A percentile compares a stretch with the other conserved stretches of the same genome.
Evolutionary conservation across 2,113 vertebrate genomes (phyloP).

Genomic region (Microcebus griseorufus): DNA sequence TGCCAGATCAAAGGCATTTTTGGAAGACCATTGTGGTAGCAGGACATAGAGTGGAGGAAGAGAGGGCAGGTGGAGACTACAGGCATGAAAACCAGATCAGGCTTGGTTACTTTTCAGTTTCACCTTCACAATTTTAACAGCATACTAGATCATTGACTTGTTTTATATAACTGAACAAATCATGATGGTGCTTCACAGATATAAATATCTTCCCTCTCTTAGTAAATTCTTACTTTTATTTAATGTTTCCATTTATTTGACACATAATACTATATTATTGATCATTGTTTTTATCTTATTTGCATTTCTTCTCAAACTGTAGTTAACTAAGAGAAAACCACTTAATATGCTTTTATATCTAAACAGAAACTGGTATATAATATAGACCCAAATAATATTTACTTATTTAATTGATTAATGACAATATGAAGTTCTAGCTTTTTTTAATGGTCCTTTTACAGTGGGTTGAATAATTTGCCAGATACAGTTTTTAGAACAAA

Average conservation of each 20-base stretch:
- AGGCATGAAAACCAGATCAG: neutral
- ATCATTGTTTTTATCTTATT: neutral
- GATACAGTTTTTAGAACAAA: neutral
- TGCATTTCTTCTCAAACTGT: neutral
- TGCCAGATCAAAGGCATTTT: constrained; percentile 43
- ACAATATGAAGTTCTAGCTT: neutral
- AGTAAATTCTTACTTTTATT: neutral
- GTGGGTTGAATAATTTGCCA: neutral
- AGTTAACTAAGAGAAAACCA: neutral
- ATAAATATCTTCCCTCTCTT: neutral
- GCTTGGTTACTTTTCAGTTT: neutral
- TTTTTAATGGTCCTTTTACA: neutral
- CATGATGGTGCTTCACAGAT: neutral
- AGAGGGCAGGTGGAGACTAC: neutral
- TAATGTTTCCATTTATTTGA: neutral
- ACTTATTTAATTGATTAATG: neutral
- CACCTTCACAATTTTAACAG: neutral
- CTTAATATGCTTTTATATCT: neutral
- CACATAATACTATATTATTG: neutral
- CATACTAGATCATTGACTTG: neutral
- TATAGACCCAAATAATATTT: neutral
- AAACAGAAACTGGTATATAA: neutral
- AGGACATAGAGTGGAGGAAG: neutral
- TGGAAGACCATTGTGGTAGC: neutral
- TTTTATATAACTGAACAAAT: neutral